Evolutionary conservation across 2,797 vertebrate species (phyloP).

Genomic region (Falco columbarius): DNA sequence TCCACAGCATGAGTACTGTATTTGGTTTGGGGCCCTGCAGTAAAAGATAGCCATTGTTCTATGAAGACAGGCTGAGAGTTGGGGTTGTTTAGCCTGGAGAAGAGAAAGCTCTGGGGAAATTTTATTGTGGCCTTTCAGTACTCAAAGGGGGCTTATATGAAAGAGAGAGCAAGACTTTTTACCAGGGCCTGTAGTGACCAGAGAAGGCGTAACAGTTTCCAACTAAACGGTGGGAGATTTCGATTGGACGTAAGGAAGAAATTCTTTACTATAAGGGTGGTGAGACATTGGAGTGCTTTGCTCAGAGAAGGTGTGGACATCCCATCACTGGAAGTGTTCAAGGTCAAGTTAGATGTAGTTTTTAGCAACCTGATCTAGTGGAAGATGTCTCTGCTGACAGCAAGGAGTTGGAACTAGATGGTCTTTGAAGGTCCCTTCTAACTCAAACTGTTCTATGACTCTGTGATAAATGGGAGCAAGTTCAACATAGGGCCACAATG

Average conservation of each 20-base stretch:
- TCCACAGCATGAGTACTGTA: background rate
- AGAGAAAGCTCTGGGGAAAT: background rate
- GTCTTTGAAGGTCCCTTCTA: background rate
- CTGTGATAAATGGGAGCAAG: background rate
- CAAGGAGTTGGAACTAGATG: background rate
- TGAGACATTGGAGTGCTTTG: background rate
- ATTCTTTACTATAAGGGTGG: background rate
- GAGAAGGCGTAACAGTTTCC: background rate
- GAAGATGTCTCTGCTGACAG: background rate
- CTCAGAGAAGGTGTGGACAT: background rate
- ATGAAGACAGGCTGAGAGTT: background rate
- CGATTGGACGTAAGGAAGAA: background rate
- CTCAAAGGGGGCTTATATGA: background rate
- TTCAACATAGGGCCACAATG: background rate
- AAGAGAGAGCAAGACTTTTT: background rate
- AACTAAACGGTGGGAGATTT: background rate
- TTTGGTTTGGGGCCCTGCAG: fast-evolving
- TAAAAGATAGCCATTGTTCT: background rate
- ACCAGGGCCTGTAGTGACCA: background rate
- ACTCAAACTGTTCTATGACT: background rate
- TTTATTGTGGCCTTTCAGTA: background rate
- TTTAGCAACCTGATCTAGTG: background rate
- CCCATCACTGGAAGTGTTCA: background rate
- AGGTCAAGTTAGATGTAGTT: background rate
- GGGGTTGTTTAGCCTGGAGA: background rate